Evolutionary conservation across 2,888 invertebrate species (phyloP).

Genomic region (Apodemia mormo): DNA sequence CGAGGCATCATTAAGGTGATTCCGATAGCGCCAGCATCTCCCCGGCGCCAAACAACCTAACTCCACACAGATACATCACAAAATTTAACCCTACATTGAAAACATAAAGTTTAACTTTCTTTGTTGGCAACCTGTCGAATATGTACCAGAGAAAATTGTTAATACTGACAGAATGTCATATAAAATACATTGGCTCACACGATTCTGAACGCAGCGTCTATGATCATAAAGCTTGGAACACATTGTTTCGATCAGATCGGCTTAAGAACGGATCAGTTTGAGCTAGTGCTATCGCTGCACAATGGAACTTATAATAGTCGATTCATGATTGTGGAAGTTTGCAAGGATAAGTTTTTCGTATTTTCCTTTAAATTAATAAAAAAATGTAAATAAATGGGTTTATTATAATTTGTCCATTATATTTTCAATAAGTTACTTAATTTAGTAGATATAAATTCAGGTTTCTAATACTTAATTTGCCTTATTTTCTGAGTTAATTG

Average conservation of each 20-base stretch:
- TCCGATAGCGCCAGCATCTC: conserved; percentile 76
- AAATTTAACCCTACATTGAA: conserved; percentile 50
- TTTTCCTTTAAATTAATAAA: conserved; percentile 4
- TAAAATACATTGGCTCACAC: conserved; percentile 49
- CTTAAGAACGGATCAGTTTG: conserved; percentile 71
- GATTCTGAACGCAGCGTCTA: conserved; percentile 40
- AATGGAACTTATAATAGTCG: conserved; percentile 74
- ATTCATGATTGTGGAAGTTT: conserved; percentile 53
- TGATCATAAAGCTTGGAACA: conserved; percentile 56
- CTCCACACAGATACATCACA: conserved; percentile 32
- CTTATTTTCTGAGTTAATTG: no score
- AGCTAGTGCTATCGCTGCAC: conserved; percentile 70
- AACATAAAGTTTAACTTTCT: conserved; percentile 43
- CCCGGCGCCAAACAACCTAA: conserved; percentile 53
- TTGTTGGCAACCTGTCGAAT: conserved; percentile 53
- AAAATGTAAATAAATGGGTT: background rate
- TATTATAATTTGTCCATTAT: no score
- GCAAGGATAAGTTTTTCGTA: conserved; percentile 20
- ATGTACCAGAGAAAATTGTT: conserved; percentile 33
- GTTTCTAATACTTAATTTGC: background rate
- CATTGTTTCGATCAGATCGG: conserved; percentile 47
- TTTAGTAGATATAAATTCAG: background rate
- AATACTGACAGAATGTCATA: conserved; percentile 72
- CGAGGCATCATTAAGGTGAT: conserved; percentile 83
- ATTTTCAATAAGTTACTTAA: no score